A percentile compares a stretch with the other conserved stretches of the same genome.
Conservation (phyloP, 53 echinoderm and acorn worm species). For the Apostichopus leukothele region DNA sequence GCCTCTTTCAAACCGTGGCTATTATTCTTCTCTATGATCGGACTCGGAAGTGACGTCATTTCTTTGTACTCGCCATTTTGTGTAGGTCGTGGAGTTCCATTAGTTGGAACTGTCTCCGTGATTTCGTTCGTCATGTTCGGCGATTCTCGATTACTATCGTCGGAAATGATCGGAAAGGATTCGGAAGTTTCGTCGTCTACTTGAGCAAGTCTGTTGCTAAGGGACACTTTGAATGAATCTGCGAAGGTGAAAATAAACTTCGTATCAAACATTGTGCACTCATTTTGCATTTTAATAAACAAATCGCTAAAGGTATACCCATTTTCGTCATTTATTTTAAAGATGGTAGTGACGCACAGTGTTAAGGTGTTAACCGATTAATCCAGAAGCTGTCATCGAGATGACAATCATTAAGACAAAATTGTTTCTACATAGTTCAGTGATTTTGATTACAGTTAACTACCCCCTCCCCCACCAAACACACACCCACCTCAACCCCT, state of each 20-base stretch:
- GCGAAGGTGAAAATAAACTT: neutral
- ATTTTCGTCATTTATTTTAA: too few relatives aligned
- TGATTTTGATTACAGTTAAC: too few relatives aligned
- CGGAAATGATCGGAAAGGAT: neutral
- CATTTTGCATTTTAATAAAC: too few relatives aligned
- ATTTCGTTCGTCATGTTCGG: slow-evolving; percentile 31
- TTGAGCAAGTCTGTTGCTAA: neutral
- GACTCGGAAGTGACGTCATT: slow-evolving; percentile 56
- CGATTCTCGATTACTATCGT: neutral
- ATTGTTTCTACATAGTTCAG: too few relatives aligned
- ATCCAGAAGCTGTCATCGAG: too few relatives aligned
- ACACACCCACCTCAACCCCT: too few relatives aligned
- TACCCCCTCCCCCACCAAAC: too few relatives aligned
- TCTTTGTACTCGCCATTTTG: slow-evolving; percentile 38
- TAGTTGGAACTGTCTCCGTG: slow-evolving; percentile 1
- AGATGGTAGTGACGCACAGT: too few relatives aligned
- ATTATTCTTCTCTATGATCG: slow-evolving; percentile 52
- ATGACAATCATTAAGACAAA: too few relatives aligned
- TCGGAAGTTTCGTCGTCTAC: neutral
- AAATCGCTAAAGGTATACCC: neutral
- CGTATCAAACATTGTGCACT: neutral
- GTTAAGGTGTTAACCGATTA: too few relatives aligned
- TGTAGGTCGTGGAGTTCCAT: neutral
- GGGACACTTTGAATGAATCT: neutral
- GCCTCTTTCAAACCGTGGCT: slow-evolving; percentile 55